Evolutionary conservation across 2,888 invertebrate genomes (phyloP), one percentile per base, ranked within the genome.

Genomic region (Protonemura montana): DNA sequence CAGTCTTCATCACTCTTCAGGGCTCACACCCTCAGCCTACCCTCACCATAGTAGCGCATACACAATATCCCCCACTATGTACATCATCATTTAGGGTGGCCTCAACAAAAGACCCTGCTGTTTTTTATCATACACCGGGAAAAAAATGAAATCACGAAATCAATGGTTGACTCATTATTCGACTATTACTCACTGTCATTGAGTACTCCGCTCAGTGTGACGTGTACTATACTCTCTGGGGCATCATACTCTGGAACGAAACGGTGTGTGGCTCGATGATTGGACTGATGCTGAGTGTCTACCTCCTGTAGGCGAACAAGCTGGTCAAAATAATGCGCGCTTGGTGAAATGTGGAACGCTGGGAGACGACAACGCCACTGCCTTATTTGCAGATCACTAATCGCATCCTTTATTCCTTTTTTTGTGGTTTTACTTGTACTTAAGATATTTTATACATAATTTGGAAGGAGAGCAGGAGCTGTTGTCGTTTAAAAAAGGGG

Each of bases 141-240:
- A 59, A 76, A 26, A 84, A 76, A 84, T 59, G 27, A 59, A 84
- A 81, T 81, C 29, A 81, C 78, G 80, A 86, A 86, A 77, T 86
- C 86, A 78, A 83, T 86, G 86, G 83, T 86, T 86, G 86, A 86
- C 83, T 86, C 86, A 86, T 86, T 86, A 86, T 78, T 26, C 78
- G 35, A 42, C 84, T 86, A 84, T 86, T 86, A 86, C 84, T 86
- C 86, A 86, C 27, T 59, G 78, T 25, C 59, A 84, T 30, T 28
- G 13, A 84, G 27, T 59, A 21, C 85, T 76, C 29, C 3, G 16
- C 5, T 5, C 35, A 28, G 29, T 78, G 81, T 29, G 81, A 30
- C 29, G n/a, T 16, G 29, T 27, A 81, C 30, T n/a, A 5, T 80
- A 3, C 80, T 35, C 35, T 59, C 59, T 21, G 59, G 59, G 59